These are phyloP conservation scores for Aldrovandia affinis DNA, from an alignment of 2,797 vertebrate genomes.

Conservation along the genomic window DNA sequence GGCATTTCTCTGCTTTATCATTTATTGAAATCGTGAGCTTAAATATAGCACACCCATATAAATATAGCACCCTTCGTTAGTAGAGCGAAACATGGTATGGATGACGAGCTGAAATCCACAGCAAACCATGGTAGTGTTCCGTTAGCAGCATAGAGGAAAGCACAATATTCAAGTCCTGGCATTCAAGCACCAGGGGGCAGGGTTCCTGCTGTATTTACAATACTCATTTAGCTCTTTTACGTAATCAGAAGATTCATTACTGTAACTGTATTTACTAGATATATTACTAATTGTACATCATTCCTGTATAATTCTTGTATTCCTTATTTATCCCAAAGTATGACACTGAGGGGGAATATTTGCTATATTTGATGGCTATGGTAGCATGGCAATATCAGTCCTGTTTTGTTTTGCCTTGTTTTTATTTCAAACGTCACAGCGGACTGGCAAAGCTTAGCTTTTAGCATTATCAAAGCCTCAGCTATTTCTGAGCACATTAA, in stretches of 20 bases:
- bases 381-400: not conserved
- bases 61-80: not conserved
- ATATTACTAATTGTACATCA: not conserved
- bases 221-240: not conserved
- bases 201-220: not conserved
- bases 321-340: not conserved
- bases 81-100: too few species aligned
- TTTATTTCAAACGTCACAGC: not conserved
- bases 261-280: not conserved
- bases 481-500: not conserved
- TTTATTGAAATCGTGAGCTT: not conserved
- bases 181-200: too few species aligned
- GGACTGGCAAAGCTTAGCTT: not conserved
- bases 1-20: not conserved
- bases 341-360: not conserved
- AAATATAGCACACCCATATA: not conserved
- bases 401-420: not conserved
- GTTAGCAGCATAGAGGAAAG: too few species aligned
- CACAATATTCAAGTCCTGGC: too few species aligned
- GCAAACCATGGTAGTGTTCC: too few species aligned
- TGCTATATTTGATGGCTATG: not conserved
- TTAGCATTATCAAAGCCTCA: slow-evolving; percentile 1
- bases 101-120: too few species aligned
- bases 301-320: not conserved
- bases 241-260: not conserved